phyloP scores from a whole-genome alignment of 2,797 vertebrate genomes.

The Ataeniobius toweri region DNA sequence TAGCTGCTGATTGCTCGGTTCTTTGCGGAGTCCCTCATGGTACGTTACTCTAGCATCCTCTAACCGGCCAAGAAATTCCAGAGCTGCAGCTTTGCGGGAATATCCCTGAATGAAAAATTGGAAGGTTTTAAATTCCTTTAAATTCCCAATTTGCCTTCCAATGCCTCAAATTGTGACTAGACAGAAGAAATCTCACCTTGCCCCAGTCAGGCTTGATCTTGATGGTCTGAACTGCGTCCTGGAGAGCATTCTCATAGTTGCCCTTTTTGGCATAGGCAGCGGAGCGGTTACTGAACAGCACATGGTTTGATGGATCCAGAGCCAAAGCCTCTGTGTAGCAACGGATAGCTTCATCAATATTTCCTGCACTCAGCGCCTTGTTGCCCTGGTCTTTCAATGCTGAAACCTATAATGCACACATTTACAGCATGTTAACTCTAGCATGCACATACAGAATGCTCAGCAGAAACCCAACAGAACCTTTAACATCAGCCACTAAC shows the following conservation, averaged over 20 bases:
- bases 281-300: slow-evolving; percentile 92
- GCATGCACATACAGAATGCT: slow-evolving; percentile 2
- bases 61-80: slow-evolving; percentile 91
- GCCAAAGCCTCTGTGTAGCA: slow-evolving; percentile 92
- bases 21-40: slow-evolving; percentile 89
- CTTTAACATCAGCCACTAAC: slow-evolving; percentile 25
- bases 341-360: slow-evolving; percentile 88
- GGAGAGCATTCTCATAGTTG: slow-evolving; percentile 86
- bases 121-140: not conserved
- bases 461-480: not conserved
- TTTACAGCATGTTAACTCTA: slow-evolving; percentile 6
- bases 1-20: slow-evolving; percentile 85
- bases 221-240: slow-evolving; percentile 91
- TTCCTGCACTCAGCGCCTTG: slow-evolving; percentile 90
- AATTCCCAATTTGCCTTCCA: not conserved
- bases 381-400: slow-evolving; percentile 94
- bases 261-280: slow-evolving; percentile 87
- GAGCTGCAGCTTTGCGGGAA: slow-evolving; percentile 91
- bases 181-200: slow-evolving; percentile 80
- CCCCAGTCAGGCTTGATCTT: slow-evolving; percentile 95
- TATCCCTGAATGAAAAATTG: slow-evolving; percentile 83
- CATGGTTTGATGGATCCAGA: slow-evolving; percentile 90
- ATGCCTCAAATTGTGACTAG: slow-evolving; percentile 44
- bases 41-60: slow-evolving; percentile 92
- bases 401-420: slow-evolving; percentile 79